phyloP scores from a whole-genome alignment of 2,113 vertebrate species.

The Orthonyx spaldingii region DNA sequence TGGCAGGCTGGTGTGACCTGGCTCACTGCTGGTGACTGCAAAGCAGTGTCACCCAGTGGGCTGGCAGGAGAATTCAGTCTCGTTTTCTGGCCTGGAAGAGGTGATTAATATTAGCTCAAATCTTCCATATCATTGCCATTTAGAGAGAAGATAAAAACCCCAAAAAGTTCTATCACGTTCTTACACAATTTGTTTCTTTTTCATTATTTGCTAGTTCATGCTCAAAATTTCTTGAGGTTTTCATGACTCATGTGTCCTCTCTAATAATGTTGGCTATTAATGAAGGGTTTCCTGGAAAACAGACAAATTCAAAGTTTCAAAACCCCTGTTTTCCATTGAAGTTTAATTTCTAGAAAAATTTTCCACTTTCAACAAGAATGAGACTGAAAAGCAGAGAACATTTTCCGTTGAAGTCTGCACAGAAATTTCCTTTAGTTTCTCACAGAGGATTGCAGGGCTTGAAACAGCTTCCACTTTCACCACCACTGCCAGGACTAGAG shows the following conservation, averaged over 20 bases:
- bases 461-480: constrained; percentile 12
- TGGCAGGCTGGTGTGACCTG: neutral
- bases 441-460: neutral
- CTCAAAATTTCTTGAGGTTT: constrained; percentile 31
- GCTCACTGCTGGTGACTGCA: neutral
- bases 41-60: neutral
- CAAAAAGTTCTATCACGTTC: neutral
- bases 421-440: constrained; percentile 31
- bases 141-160: neutral
- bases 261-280: constrained; percentile 32
- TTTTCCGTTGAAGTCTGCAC: constrained; percentile 37
- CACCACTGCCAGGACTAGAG: neutral
- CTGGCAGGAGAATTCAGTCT: neutral
- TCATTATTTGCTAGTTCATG: neutral
- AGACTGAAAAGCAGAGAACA: constrained; percentile 1
- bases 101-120: neutral
- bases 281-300: constrained; percentile 47
- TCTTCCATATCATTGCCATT: neutral
- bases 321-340: constrained; percentile 27
- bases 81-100: neutral
- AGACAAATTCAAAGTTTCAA: neutral
- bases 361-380: constrained; percentile 37
- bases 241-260: constrained; percentile 14
- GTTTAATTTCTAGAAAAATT: constrained; percentile 44
- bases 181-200: neutral